phyloP scores from a whole-genome alignment of 2,888 invertebrate species.

The Oscheius onirici region DNA sequence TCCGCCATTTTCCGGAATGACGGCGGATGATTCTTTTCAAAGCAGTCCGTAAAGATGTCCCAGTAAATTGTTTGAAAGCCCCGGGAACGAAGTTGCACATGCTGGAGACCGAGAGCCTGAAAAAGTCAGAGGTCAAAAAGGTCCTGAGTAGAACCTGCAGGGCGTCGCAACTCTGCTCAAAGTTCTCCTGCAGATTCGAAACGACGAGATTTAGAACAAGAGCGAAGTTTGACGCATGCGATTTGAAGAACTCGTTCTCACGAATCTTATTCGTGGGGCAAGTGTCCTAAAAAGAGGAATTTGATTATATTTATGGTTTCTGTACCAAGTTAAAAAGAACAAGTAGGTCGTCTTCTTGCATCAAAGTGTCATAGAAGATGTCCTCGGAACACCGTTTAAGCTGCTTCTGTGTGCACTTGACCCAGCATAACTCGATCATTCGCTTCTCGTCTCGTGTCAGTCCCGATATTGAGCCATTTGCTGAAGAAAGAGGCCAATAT shows the following conservation, averaged over 20 bases:
- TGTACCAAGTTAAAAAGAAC: slow-evolving; percentile 45
- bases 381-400: slow-evolving; percentile 49
- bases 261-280: slow-evolving; percentile 42
- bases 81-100: slow-evolving; percentile 41
- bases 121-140: slow-evolving; percentile 10
- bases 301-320: neutral
- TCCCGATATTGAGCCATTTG: slow-evolving; percentile 47
- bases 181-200: slow-evolving; percentile 54
- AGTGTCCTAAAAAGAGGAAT: slow-evolving; percentile 39
- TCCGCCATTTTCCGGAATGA: slow-evolving; percentile 50
- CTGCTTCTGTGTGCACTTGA: slow-evolving; percentile 55
- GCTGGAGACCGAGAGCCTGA: slow-evolving; percentile 56
- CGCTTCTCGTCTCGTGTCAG: slow-evolving; percentile 49
- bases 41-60: slow-evolving; percentile 60
- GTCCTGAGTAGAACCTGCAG: slow-evolving; percentile 41
- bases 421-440: slow-evolving; percentile 54
- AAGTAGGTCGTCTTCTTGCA: slow-evolving; percentile 47
- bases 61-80: slow-evolving; percentile 57
- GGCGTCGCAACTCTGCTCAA: slow-evolving; percentile 56
- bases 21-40: slow-evolving; percentile 56
- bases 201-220: slow-evolving; percentile 56
- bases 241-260: slow-evolving; percentile 57
- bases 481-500: slow-evolving; percentile 34
- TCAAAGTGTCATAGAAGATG: slow-evolving; percentile 52
- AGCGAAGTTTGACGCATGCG: slow-evolving; percentile 55